Conservation (phyloP, 2,888 invertebrate species). For the Candidula unifasciata region DNA sequence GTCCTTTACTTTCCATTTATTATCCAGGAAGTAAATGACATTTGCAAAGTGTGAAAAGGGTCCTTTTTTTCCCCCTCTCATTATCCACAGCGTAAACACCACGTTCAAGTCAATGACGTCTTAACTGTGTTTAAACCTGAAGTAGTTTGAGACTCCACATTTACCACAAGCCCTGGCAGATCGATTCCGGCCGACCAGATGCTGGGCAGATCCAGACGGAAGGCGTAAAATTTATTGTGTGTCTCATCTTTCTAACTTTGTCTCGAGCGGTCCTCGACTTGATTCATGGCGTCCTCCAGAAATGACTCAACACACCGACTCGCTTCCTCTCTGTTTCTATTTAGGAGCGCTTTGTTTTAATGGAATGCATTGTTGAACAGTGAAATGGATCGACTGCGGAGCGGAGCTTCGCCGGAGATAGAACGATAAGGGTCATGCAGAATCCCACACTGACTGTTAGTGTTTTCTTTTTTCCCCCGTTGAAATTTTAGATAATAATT, state of each 20-base stretch:
- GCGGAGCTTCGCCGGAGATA: neutral
- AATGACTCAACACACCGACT: conserved; percentile 9
- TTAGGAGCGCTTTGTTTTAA: conserved; percentile 26
- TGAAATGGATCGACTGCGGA: neutral
- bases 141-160: neutral
- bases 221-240: conserved; percentile 49
- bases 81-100: neutral
- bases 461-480: neutral
- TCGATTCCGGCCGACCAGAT: conserved; percentile 38
- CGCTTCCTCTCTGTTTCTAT: neutral
- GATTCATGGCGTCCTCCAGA: conserved; percentile 30
- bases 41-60: neutral
- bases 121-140: too few relatives aligned
- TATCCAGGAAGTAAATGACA: too few relatives aligned
- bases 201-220: conserved; percentile 18
- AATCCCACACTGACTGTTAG: neutral
- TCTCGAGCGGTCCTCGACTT: conserved; percentile 4
- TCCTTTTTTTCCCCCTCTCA: neutral
- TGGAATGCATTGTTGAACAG: neutral
- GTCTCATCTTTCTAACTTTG: conserved; percentile 29
- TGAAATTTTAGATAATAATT: too few relatives aligned
- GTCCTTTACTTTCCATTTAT: too few relatives aligned
- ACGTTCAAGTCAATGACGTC: too few relatives aligned
- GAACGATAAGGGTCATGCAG: neutral
- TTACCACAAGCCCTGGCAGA: conserved; percentile 20